Base-by-base conservation (phyloP, 2,888 invertebrate species). In the Bombylius discolor region DNA sequence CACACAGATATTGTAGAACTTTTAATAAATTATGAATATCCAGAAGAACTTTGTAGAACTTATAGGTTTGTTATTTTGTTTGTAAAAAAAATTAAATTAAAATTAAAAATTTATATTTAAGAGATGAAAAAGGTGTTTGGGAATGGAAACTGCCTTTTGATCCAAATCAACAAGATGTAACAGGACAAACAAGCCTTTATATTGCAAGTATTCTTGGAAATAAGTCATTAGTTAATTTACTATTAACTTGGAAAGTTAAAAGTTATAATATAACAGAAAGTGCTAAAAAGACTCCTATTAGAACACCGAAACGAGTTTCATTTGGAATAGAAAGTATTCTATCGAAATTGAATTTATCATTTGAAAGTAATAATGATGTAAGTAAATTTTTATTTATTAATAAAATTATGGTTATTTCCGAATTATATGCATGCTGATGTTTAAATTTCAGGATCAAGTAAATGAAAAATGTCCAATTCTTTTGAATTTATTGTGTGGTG, bases 71-170 rank as follows among this genome's bases (percentile, higher is more conserved):
- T 61, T 46, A 49, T 31, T 45, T 33, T 44, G 4, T 32, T 31
- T 23, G 36, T 44, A 51, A 32, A 39, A 33, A 32, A 45, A 36
- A 52, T 53, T 34, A 33, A 42, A 47, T 3, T 23, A 2, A 1
- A 23, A 47, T 49, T 33, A 45, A 51, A 53, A 31, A 42, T 36
- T 55, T 45, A 53, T 47, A 31, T 49, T 59, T 56, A 73, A 83
- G 85, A 56, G 89, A 90, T 68, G 76, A 79, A 44, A 78, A 81
- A 4, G 86, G 86, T 23, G 80, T 84, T 55, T 88, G 84, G 80
- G 89, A 90, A 70, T 97, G 91, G 76, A 79, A 81, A 33, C 81
- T 89, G 71, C 85, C 94, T n/a, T 93, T 95, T 70, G 95, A 97
- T 74, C 81, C 96, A 51, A 98, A 98, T 75, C 84, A 87, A 49